phyloP scores from a whole-genome alignment of 2,888 invertebrate species.

The Lasioglossum marginatum region DNA sequence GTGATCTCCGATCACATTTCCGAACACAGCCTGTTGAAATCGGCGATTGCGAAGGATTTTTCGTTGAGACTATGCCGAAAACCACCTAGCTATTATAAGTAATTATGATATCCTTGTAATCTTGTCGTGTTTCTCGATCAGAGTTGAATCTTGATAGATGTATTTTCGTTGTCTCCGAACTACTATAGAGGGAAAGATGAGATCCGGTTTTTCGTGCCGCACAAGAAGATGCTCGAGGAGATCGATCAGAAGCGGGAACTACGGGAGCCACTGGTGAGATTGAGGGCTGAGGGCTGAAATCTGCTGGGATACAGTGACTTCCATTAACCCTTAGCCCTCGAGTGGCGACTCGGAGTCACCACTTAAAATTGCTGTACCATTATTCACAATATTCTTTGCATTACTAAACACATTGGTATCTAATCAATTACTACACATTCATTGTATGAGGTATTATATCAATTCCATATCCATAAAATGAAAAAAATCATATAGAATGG shows the following conservation, averaged over 20 bases:
- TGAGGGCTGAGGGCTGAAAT: not conserved
- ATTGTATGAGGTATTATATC: too few relatives aligned
- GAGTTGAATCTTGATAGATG: not conserved
- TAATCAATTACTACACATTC: too few relatives aligned
- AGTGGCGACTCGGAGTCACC: too few relatives aligned
- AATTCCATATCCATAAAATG: too few relatives aligned
- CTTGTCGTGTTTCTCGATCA: not conserved
- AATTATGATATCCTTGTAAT: constrained; percentile 9
- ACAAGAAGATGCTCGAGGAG: constrained; percentile 87
- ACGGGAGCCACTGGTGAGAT: constrained; percentile 87
- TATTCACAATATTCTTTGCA: too few relatives aligned
- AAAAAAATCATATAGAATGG: too few relatives aligned
- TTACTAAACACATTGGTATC: too few relatives aligned
- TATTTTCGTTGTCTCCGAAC: not conserved
- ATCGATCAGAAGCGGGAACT: constrained; percentile 86
- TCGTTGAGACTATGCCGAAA: constrained; percentile 34
- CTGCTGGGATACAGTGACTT: not conserved
- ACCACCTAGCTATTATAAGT: constrained; percentile 38
- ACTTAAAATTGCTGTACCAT: too few relatives aligned
- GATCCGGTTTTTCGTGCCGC: constrained; percentile 87
- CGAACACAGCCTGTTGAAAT: not conserved
- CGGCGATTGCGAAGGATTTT: not conserved
- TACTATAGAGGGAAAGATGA: constrained; percentile 62
- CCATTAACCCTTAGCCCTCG: too few relatives aligned
- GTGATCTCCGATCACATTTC: not conserved